Conservation (phyloP, 2,797 vertebrate genomes). For the Dendrocincla fuliginosa region DNA sequence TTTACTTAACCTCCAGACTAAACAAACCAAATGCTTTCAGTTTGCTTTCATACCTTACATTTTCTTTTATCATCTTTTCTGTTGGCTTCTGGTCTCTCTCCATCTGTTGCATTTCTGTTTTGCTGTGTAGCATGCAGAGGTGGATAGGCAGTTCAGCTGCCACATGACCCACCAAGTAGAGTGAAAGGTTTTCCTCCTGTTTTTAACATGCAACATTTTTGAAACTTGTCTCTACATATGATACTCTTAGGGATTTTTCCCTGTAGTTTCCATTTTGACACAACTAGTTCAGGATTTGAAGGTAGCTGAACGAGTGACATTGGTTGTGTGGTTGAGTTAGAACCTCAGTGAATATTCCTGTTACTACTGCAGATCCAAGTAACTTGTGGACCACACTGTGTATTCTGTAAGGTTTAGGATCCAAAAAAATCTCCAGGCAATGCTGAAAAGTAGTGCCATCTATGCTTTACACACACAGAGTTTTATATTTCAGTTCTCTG, state of each 20-base stretch:
- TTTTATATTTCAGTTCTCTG: background rate
- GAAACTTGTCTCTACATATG: background rate
- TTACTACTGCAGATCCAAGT: background rate
- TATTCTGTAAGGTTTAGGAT: background rate
- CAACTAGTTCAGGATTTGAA: background rate
- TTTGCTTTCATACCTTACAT: background rate
- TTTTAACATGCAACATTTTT: background rate
- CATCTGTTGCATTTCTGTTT: background rate
- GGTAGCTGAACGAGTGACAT: background rate
- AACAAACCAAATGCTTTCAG: background rate
- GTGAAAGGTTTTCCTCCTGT: background rate
- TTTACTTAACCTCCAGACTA: slow-evolving; percentile 2
- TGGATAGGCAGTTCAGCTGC: background rate
- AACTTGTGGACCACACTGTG: background rate
- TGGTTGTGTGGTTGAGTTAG: background rate
- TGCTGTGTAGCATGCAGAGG: background rate
- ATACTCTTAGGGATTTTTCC: rapidly evolving
- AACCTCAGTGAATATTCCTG: background rate
- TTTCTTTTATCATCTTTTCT: background rate
- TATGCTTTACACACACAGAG: background rate
- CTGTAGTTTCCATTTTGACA: background rate
- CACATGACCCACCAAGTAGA: rapidly evolving
- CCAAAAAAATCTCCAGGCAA: background rate
- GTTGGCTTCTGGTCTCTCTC: background rate
- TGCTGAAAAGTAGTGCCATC: background rate